Percentiles rank a stretch among this genome's conserved stretches.
These are phyloP conservation scores for Triops cancriformis DNA, from an alignment of 1,140 invertebrate genomes.

Conservation along the genomic window DNA sequence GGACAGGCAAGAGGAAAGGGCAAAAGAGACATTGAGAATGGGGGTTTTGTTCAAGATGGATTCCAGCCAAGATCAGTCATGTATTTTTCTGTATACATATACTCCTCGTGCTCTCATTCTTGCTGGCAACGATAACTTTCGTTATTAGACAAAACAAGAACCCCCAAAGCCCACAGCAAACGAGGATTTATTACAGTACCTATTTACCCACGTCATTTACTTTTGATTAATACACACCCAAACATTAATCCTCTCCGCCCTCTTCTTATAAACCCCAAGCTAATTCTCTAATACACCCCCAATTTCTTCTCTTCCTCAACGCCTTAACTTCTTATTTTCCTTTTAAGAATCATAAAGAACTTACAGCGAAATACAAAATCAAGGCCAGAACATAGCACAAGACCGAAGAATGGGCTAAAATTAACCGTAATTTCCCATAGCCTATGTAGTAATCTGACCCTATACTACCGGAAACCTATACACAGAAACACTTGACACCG, in stretches of 20 bases:
- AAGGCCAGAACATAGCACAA: no score
- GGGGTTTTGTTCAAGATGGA: neutral
- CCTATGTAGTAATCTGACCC: no score
- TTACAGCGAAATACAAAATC: no score
- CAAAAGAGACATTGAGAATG: neutral
- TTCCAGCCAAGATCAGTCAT: conserved; percentile 4
- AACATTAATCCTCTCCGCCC: neutral
- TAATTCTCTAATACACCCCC: no score
- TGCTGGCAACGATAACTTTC: neutral
- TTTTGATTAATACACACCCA: neutral
- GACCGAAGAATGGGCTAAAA: no score
- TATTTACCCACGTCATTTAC: neutral
- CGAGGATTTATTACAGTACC: neutral
- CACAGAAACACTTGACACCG: no score
- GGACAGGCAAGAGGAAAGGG: neutral
- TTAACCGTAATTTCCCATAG: no score
- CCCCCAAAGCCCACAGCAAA: neutral
- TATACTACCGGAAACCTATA: no score
- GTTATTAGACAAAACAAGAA: neutral
- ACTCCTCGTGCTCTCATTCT: neutral
- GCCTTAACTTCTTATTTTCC: no score
- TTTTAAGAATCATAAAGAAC: no score
- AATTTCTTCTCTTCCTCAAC: no score
- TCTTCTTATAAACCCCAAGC: neutral
- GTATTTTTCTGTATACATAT: neutral